Evolutionary conservation across 1,140 invertebrate species (phyloP), one percentile per base, ranked within the genome.

Genomic region (Lysiphlebus fabarum): DNA sequence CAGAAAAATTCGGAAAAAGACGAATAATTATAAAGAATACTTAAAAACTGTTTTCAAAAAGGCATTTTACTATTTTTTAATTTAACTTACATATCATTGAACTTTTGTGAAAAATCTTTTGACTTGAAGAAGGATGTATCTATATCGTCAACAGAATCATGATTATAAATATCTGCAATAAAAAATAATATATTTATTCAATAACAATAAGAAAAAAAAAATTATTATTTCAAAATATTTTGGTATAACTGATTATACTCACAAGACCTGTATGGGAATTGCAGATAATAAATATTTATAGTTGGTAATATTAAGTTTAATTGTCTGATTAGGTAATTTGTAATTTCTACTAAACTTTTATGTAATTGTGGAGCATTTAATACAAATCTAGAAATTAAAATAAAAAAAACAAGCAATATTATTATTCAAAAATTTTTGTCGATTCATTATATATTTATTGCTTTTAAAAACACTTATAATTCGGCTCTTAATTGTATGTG

Each of bases 51-150:
- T 55, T 26, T 42, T 55, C 26, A n/a, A 1, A 17, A 44, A n/a
- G n/a, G 26, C 8, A 36, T n/a, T 8, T 8, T 12, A 3, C 3
- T 47, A 4, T 49, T 33, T 33, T 10, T 53, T n/a, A 7, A 47
- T 38, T 26, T 12, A 43, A 65, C 75, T 71, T 70, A 83, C 80
- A 73, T 65, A 53, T 84, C 80, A 62, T 85, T 80, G 40, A 87
- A 81, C 65, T 87, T 83, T 4, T 89, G 70, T 42, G 85, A 85
- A 65, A 89, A 85, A 65, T 87, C 86, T 66, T 85, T 83, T 62
- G 83, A 82, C 48, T 80, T 79, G 62, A 73, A 78, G 58, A 65
- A 73, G 45, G 68, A 10, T 33, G 56, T 60, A 9, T 75, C 69
- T 37, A 66, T 40, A 49, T 79, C 71, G 36, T 79, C 72, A 45